phyloP scores from a whole-genome alignment of 2,113 vertebrate species.

The Semnopithecus entellus region DNA sequence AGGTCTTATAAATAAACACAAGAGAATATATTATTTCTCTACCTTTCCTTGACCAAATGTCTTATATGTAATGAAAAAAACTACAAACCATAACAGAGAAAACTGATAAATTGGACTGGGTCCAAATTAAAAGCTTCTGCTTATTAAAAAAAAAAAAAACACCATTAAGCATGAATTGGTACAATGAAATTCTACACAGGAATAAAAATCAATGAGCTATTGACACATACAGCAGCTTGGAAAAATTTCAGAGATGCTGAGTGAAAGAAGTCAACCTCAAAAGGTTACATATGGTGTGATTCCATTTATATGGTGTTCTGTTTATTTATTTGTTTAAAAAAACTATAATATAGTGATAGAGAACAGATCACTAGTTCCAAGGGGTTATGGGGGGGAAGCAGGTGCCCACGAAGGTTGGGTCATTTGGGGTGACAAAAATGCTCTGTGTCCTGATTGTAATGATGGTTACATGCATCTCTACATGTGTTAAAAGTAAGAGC shows the following conservation, averaged over 20 bases:
- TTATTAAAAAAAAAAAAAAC: background rate
- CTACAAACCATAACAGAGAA: background rate
- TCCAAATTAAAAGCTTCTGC: background rate
- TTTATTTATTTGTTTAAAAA: background rate
- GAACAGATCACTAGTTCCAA: background rate
- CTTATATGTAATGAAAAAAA: background rate
- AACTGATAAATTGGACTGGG: background rate
- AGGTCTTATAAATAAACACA: background rate
- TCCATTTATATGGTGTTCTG: background rate
- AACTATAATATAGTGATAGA: background rate
- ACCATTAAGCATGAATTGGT: background rate
- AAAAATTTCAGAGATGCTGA: background rate
- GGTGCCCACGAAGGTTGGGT: background rate
- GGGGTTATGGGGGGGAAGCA: accelerated
- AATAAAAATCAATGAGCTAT: background rate
- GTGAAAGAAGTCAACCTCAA: background rate
- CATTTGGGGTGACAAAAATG: background rate
- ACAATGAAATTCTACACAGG: background rate
- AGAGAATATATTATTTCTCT: background rate
- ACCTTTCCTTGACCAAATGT: background rate
- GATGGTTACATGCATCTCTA: background rate
- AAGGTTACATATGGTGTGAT: background rate
- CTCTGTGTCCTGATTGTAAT: background rate
- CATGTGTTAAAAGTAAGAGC: background rate
- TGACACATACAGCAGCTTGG: background rate